Conservation (phyloP, 2,113 vertebrate genomes). For the Oreochromis spilurus region DNA sequence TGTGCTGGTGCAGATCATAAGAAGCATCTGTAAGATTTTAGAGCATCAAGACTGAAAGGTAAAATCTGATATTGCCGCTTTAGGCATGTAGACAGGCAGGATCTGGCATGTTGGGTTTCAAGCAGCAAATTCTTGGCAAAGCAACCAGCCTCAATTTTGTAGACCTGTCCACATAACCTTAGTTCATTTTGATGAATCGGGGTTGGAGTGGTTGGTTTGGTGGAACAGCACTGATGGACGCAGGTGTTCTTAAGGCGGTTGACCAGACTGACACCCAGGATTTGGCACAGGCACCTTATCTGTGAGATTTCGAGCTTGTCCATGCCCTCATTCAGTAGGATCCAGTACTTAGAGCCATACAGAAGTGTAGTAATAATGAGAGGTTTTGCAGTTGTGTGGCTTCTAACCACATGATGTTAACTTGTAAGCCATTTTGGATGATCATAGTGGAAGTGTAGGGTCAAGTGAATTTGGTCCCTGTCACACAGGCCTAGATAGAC, state of each 20-base stretch:
- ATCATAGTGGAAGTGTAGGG: neutral
- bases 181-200: neutral
- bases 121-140: neutral
- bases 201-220: neutral
- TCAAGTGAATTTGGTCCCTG: neutral
- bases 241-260: neutral
- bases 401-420: neutral
- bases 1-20: neutral
- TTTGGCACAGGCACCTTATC: neutral
- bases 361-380: neutral
- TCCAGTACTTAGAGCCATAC: neutral
- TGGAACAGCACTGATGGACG: neutral
- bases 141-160: neutral
- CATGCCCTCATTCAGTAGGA: neutral
- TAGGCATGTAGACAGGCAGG: neutral
- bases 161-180: neutral
- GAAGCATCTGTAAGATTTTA: neutral
- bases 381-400: neutral
- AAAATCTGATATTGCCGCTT: neutral
- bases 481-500: neutral
- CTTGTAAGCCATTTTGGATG: neutral
- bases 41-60: neutral
- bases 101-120: neutral
- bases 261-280: neutral
- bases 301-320: neutral